Conservation (phyloP, 1,140 invertebrate genomes). For the Lepidurus couesii region DNA sequence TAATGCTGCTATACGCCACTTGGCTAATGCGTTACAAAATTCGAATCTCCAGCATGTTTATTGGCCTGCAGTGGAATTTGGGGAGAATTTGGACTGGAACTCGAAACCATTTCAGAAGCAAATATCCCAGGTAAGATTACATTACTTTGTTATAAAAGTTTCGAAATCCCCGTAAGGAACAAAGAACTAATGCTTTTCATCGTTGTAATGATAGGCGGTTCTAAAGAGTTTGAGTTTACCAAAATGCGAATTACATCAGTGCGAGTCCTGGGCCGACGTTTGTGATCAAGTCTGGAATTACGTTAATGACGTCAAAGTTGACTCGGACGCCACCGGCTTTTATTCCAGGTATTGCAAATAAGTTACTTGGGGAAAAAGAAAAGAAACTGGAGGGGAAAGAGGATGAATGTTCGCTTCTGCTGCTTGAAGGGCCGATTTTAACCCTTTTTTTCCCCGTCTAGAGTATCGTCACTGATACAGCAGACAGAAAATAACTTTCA, state of each 20-base stretch:
- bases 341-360: background rate
- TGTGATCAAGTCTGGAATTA: slow-evolving; percentile 3
- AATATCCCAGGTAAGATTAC: background rate
- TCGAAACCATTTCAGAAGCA: background rate
- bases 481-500: background rate
- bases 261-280: background rate
- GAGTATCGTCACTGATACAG: background rate
- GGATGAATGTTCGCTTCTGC: too few relatives aligned
- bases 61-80: background rate
- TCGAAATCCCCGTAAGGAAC: background rate
- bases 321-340: background rate
- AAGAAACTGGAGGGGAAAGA: background rate
- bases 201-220: background rate
- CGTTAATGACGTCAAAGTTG: background rate
- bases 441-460: background rate
- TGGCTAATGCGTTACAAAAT: background rate
- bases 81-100: background rate
- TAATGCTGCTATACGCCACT: background rate
- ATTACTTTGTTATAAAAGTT: background rate
- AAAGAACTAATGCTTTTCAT: background rate
- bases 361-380: background rate
- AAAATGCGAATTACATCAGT: background rate
- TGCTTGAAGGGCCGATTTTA: background rate
- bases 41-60: background rate
- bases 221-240: background rate